Evolutionary conservation across 2,113 vertebrate species (phyloP).

Genomic region (Equus przewalskii): DNA sequence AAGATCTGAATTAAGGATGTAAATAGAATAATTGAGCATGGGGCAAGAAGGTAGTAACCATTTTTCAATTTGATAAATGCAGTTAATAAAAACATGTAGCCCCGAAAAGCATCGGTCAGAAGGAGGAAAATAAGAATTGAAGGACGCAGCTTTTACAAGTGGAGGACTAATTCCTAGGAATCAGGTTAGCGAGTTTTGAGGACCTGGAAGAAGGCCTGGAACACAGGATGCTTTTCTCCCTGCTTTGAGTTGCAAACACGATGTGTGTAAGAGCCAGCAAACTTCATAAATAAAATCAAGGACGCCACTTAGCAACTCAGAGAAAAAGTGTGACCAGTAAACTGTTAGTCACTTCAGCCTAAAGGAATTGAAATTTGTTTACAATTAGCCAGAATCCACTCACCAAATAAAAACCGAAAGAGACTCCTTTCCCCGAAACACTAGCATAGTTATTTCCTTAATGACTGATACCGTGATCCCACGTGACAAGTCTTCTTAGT

Average conservation of each 20-base stretch:
- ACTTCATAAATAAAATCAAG: conserved; percentile 63
- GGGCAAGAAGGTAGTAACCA: neutral
- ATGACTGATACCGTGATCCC: neutral
- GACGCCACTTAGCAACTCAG: neutral
- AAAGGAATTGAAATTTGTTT: conserved; percentile 35
- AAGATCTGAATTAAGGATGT: conserved; percentile 57
- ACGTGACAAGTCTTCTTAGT: neutral
- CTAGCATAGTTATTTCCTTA: neutral
- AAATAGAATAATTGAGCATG: conserved; percentile 17
- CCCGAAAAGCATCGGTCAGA: neutral
- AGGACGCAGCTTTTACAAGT: neutral
- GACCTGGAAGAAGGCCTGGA: neutral
- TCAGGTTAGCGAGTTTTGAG: neutral
- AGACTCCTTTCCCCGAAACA: neutral
- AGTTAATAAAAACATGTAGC: conserved; percentile 58
- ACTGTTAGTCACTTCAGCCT: neutral
- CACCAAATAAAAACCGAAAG: neutral
- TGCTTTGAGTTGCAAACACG: conserved; percentile 41
- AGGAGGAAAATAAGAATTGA: conserved; percentile 32
- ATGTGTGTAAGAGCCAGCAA: neutral
- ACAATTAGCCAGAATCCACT: neutral
- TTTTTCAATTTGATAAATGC: conserved; percentile 70
- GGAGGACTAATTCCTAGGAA: conserved; percentile 50
- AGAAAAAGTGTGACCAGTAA: neutral
- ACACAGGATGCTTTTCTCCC: neutral